phyloP scores from a whole-genome alignment of 2,888 invertebrate genomes.

The Gerris lacustris region DNA sequence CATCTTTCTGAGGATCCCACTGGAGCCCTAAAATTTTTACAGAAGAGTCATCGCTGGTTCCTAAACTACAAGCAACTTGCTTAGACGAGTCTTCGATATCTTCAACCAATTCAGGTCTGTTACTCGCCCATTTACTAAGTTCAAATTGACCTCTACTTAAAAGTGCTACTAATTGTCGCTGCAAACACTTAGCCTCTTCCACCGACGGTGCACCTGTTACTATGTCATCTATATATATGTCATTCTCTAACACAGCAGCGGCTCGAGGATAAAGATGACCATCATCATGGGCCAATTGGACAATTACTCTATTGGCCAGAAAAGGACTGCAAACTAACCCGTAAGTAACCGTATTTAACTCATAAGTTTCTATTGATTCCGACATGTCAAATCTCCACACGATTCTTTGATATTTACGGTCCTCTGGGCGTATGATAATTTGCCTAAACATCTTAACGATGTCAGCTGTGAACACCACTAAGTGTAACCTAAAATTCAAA shows the following conservation, averaged over 20 bases:
- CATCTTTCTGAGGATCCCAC: conserved; percentile 23
- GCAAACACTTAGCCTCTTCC: conserved; percentile 9
- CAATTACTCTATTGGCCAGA: conserved; percentile 23
- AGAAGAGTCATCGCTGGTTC: conserved; percentile 8
- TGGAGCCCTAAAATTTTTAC: conserved; percentile 25
- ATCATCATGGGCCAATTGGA: conserved; percentile 25
- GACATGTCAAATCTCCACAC: conserved; percentile 26
- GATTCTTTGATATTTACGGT: conserved; percentile 27
- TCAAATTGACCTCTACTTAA: conserved; percentile 17
- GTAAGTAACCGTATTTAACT: conserved; percentile 25
- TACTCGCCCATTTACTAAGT: conserved; percentile 18
- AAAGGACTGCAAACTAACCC: conserved; percentile 27
- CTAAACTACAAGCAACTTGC: conserved; percentile 1
- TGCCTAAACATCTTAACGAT: conserved; percentile 36
- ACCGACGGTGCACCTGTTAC: conserved; percentile 13
- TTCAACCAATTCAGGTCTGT: neutral
- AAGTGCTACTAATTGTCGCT: conserved; percentile 15
- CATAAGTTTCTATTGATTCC: conserved; percentile 16
- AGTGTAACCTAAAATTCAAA: conserved; percentile 30
- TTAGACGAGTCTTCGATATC: neutral
- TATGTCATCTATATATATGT: conserved; percentile 19
- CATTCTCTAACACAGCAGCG: conserved; percentile 13
- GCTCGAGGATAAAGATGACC: conserved; percentile 20
- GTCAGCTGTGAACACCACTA: conserved; percentile 33
- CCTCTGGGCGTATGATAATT: conserved; percentile 18